A percentile compares a stretch with the other conserved stretches of the same genome.
phyloP scores from a whole-genome alignment of 2,797 vertebrate species.

The Tadarida brasiliensis region DNA sequence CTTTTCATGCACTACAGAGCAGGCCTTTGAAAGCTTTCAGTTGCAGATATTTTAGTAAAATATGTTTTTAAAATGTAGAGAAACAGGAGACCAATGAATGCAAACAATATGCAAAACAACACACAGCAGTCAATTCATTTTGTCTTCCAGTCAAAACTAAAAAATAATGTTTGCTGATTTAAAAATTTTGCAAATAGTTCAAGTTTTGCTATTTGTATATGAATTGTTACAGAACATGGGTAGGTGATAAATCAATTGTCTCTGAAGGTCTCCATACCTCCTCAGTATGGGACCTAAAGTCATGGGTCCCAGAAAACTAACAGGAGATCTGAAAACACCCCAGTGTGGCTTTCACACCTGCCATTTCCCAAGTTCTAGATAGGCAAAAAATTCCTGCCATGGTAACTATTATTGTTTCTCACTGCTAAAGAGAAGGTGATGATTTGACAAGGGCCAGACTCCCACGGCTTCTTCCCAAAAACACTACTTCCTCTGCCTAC shows the following conservation, averaged over 20 bases:
- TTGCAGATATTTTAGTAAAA: constrained; percentile 60
- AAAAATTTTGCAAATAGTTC: background rate
- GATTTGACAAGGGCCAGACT: background rate
- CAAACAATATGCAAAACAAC: background rate
- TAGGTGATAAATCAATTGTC: background rate
- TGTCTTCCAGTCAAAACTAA: background rate
- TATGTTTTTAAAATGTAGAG: constrained; percentile 40
- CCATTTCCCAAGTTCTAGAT: background rate
- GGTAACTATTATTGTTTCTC: background rate
- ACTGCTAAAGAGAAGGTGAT: background rate
- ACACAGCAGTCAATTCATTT: background rate
- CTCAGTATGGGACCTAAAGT: background rate
- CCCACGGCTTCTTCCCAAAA: background rate
- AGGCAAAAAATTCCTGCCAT: background rate
- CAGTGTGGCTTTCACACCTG: background rate
- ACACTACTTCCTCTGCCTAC: background rate
- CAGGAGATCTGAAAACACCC: background rate
- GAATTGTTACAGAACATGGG: background rate
- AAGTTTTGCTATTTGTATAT: background rate
- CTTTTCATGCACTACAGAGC: background rate
- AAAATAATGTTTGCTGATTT: background rate
- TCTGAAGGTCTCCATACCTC: background rate
- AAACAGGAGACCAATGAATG: constrained; percentile 36
- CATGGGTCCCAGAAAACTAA: background rate
- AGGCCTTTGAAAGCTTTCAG: constrained; percentile 13